phyloP scores from a whole-genome alignment of 2,888 invertebrate genomes.

The Philereme transversata region DNA sequence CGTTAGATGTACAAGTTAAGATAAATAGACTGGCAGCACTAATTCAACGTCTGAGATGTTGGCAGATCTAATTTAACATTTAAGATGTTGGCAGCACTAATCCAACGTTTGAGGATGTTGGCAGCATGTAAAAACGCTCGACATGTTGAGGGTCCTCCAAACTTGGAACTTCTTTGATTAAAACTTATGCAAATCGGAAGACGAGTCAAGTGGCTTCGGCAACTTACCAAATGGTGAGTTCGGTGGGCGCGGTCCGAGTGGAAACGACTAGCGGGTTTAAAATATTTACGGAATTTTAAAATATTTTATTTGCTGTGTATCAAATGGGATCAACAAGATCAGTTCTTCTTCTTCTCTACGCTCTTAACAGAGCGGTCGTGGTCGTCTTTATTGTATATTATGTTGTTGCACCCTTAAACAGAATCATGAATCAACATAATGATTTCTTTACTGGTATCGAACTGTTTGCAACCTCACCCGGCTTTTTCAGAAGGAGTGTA shows the following conservation, averaged over 20 bases:
- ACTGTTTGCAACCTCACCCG: too few relatives aligned
- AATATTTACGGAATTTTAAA: too few relatives aligned
- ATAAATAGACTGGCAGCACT: slow-evolving; percentile 4
- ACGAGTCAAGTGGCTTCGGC: slow-evolving; percentile 57
- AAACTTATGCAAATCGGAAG: slow-evolving; percentile 71
- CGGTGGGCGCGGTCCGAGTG: slow-evolving; percentile 20
- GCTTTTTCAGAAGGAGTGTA: too few relatives aligned
- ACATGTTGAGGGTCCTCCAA: slow-evolving; percentile 42
- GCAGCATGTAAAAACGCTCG: slow-evolving; percentile 26
- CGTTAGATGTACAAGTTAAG: not conserved
- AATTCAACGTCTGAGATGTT: slow-evolving; percentile 10
- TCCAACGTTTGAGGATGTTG: slow-evolving; percentile 15
- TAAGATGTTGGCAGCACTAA: slow-evolving; percentile 9
- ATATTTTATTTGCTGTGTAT: too few relatives aligned
- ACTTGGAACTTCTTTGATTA: slow-evolving; percentile 67
- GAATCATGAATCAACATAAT: too few relatives aligned
- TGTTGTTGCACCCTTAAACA: too few relatives aligned
- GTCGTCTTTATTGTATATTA: too few relatives aligned
- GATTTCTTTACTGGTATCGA: too few relatives aligned
- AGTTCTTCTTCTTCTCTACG: too few relatives aligned
- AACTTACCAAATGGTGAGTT: slow-evolving; percentile 50
- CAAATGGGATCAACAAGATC: too few relatives aligned
- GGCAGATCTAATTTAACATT: slow-evolving; percentile 8
- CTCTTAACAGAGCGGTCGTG: too few relatives aligned
- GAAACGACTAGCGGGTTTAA: slow-evolving; percentile 9